Evolutionary conservation across 2,888 invertebrate species (phyloP), one percentile per base, ranked within the genome.

Genomic region (Chorisops tibialis): DNA sequence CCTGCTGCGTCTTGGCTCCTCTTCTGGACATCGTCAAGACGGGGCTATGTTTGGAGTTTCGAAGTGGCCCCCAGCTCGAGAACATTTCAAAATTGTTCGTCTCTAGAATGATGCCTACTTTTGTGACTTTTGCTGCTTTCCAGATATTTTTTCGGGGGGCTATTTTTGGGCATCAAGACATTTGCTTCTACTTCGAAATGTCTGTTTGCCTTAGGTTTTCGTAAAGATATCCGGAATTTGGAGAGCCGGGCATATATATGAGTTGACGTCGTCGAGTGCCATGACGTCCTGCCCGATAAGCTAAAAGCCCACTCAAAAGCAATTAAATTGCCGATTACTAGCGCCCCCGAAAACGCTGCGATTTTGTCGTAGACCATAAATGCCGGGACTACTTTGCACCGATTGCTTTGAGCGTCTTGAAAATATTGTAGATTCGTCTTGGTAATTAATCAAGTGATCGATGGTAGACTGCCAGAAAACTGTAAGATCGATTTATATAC

Each of bases 1-100:
- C 61, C 61, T 61, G 61, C 61, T 61, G 61, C 38, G 61, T 12
- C 39, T 24, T 24, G 48, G 22, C 41, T 54, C 22, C 48, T 38
- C 54, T 61, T 61, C 61, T 61, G 61, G 61, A 61, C 54, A 61
- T 54, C 54, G 41, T 61, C 61, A 61, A 54, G 52, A 43, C 38
- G 16, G 14, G 22, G 54, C 30, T 18, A 43, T 50, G 43, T 56
- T 43, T 56, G 30, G 56, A 56, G 30, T 56, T 56, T 56, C 45
- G 43, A 43, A 56, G 43, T 30, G 56, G 43, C 43, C 56, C 43
- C 43, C 54, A 39, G 24, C n/a, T 11, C 16, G 43, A 45, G 45
- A 43, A 43, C 43, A 52, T 30, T 30, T 56, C 24, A 11, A 16
- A 21, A 12, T 54, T 43, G 4, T 22, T 24, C 30, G 43, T 56